phyloP scores from a whole-genome alignment of 2,113 vertebrate genomes.

The Acanthochromis polyacanthus region DNA sequence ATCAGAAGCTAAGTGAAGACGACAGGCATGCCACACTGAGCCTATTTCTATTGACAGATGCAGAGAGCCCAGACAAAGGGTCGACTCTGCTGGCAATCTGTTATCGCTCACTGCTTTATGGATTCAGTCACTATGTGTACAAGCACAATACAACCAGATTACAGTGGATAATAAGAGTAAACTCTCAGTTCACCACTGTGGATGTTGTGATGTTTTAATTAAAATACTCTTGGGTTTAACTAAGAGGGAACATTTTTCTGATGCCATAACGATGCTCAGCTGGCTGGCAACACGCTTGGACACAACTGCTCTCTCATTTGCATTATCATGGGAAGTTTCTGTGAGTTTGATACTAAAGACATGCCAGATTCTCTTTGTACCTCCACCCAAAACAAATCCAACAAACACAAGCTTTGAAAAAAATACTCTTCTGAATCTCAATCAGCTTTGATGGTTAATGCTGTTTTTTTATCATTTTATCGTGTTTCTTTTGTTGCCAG shows the following conservation, averaged over 20 bases:
- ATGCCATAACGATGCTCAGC: background rate
- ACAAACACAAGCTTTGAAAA: constrained; percentile 26
- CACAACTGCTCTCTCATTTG: background rate
- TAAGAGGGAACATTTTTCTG: background rate
- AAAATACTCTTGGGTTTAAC: background rate
- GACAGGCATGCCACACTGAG: constrained; percentile 56
- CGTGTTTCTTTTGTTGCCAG: background rate
- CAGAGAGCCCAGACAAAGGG: constrained; percentile 47
- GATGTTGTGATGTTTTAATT: constrained; percentile 8
- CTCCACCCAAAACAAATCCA: constrained; percentile 22
- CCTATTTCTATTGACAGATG: constrained; percentile 72
- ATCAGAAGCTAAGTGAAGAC: constrained; percentile 59
- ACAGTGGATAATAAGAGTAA: background rate
- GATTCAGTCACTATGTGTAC: constrained; percentile 6
- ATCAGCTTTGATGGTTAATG: too few relatives aligned
- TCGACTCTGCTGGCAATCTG: constrained; percentile 53
- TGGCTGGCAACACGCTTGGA: background rate
- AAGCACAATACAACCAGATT: background rate
- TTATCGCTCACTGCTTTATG: constrained; percentile 36
- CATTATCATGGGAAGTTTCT: constrained; percentile 9
- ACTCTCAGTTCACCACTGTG: background rate
- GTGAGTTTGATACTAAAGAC: constrained; percentile 8
- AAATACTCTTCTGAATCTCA: background rate
- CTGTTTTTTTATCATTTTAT: background rate
- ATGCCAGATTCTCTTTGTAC: constrained; percentile 23